These are phyloP conservation scores for Podocnemis expansa DNA, from an alignment of 2,113 vertebrate genomes.

Conservation along the genomic window DNA sequence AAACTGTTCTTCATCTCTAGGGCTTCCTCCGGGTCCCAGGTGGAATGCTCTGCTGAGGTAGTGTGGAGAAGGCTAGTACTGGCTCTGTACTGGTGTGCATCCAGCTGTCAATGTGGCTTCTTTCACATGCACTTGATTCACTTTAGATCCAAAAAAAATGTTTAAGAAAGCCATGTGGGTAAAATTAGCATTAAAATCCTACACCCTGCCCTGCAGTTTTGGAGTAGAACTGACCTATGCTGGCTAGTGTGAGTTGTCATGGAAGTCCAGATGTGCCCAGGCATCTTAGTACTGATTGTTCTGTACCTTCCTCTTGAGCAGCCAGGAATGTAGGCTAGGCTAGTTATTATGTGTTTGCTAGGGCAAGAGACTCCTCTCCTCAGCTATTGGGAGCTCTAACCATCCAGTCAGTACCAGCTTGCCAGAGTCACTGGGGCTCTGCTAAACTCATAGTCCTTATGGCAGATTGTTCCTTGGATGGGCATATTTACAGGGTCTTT, in stretches of 20 bases:
- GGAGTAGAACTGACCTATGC: neutral
- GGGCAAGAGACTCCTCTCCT: neutral
- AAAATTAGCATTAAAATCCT: neutral
- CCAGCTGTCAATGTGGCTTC: neutral
- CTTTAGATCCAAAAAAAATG: neutral
- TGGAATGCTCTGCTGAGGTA: neutral
- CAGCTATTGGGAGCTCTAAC: neutral
- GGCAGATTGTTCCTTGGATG: neutral
- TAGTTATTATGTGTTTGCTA: neutral
- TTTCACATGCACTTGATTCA: neutral
- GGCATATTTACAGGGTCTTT: slow-evolving; percentile 1
- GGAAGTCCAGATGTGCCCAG: neutral
- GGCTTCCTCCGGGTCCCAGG: neutral
- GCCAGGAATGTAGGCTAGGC: neutral
- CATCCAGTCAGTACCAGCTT: neutral
- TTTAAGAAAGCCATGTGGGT: no score
- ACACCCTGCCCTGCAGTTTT: neutral
- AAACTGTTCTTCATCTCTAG: neutral
- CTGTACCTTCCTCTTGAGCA: neutral
- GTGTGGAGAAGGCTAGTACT: neutral
- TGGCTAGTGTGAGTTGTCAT: neutral
- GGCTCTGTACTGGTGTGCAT: neutral
- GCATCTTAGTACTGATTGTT: neutral
- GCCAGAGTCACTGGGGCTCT: neutral
- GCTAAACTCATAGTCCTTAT: neutral